These are phyloP conservation scores for Ophion slaviceki DNA, from an alignment of 2,888 invertebrate genomes.

Conservation along the genomic window DNA sequence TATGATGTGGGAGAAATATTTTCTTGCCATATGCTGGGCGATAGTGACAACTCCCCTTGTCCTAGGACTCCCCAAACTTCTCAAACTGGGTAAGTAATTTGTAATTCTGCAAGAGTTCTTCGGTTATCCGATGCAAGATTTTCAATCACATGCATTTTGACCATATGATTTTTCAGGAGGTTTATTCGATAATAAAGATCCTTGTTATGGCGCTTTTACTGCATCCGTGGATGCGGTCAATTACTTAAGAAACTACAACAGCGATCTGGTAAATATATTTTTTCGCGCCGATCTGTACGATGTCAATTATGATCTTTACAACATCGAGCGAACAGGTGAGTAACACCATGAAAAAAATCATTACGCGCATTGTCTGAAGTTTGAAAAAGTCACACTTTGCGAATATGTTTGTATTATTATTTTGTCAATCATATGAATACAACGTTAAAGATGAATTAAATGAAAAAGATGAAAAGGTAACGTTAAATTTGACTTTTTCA, in stretches of 20 bases:
- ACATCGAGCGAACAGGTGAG: conserved; percentile 69
- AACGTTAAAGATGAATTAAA: neutral
- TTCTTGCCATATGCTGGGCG: conserved; percentile 57
- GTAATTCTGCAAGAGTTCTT: neutral
- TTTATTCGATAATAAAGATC: conserved; percentile 86
- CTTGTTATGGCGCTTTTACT: conserved; percentile 86
- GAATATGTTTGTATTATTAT: neutral
- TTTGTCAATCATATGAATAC: neutral
- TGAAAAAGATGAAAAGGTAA: neutral
- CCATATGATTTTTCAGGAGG: conserved; percentile 84
- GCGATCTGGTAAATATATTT: conserved; percentile 66
- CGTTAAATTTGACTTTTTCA: neutral
- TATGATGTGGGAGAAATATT: conserved; percentile 70
- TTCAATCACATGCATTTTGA: neutral
- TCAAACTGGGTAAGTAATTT: conserved; percentile 57
- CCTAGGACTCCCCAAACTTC: conserved; percentile 64
- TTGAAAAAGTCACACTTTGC: neutral
- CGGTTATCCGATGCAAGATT: neutral
- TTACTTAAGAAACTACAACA: conserved; percentile 76
- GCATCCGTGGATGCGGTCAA: conserved; percentile 85
- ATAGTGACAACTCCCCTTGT: conserved; percentile 62
- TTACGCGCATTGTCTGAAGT: conserved; percentile 54
- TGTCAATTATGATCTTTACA: conserved; percentile 68
- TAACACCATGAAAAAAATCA: neutral
- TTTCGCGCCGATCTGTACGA: conserved; percentile 51